Evolutionary conservation across 2,888 invertebrate genomes (phyloP), one percentile per base, ranked within the genome.

Genomic region (Tridacna crocea): DNA sequence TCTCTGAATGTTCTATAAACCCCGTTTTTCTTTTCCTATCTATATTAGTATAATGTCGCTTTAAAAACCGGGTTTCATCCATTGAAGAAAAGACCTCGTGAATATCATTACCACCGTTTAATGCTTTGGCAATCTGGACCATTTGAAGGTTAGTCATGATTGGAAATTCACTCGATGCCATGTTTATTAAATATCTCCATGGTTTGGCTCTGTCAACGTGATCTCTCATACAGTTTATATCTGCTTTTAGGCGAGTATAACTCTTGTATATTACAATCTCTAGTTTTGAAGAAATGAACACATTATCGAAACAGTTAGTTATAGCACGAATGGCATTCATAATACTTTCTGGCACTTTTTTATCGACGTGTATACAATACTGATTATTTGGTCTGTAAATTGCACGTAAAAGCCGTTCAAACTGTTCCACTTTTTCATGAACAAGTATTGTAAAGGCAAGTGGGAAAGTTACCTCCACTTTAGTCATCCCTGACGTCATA

Each of bases 331-430:
- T 83, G 2, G 90, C 88, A 24, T 85, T 72, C 55, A 88, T 74
- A 63, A 92, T 80, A 8, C 63, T 27, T 0, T 79, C 73, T 0
- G 86, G 68, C 2, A 91, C 72, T 75, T 92, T 92, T n/a, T 74
- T 75, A 72, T 94, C 94, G 0, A 94, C 90, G 72, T 94, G 94
- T 46, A 94, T 86, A 81, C 94, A 94, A 85, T 93, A 94, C 47
- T 89, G 79, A 79, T 94, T 94, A 68, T 94, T 92, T 13, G 94
- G 93, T 17, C 91, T 82, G 80, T 93, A 94, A 46, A 94, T 90
- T 0, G 90, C 82, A 15, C 90, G 82, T 8, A 94, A 78, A 4
- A 93, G 76, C 24, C 91, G 84, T 75, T 93, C 93, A 4, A 93
- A 84, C 78, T 93, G 92, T 72, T 91, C 89, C 0, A 90, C 76